Percentiles rank a stretch among this genome's conserved stretches.
Conservation (phyloP, 2,113 vertebrate species). For the Dissostichus mawsoni region DNA sequence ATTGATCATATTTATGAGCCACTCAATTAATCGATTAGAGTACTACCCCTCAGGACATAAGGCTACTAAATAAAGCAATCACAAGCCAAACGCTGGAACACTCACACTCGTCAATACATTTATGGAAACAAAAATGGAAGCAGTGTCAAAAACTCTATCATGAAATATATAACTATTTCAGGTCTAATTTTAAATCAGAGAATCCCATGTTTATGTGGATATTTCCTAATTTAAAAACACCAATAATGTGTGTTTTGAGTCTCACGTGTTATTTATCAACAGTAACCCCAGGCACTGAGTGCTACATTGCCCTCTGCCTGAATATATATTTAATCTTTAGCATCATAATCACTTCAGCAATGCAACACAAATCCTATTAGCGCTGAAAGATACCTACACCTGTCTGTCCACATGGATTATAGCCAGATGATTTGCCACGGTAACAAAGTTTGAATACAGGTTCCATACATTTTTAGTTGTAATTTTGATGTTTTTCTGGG, state of each 20-base stretch:
- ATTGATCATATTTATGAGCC: constrained; percentile 92
- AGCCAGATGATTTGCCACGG: constrained; percentile 82
- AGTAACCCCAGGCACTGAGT: background rate
- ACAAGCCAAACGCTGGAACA: constrained; percentile 82
- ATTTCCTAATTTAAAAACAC: constrained; percentile 22
- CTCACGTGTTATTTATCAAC: constrained; percentile 2
- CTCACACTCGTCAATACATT: constrained; percentile 83
- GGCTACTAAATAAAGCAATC: constrained; percentile 91
- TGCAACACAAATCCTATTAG: constrained; percentile 80
- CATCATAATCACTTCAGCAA: constrained; percentile 74
- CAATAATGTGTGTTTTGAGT: constrained; percentile 15
- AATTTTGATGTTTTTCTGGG: constrained; percentile 93
- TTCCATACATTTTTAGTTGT: constrained; percentile 87
- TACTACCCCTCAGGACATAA: constrained; percentile 89
- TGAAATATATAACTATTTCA: background rate
- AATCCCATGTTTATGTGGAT: background rate
- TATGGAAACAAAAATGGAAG: constrained; percentile 44
- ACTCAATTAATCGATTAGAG: constrained; percentile 92
- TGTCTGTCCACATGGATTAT: constrained; percentile 87
- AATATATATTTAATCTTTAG: constrained; percentile 66
- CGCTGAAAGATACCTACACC: constrained; percentile 78
- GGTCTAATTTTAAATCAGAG: background rate
- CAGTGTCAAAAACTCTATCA: constrained; percentile 17
- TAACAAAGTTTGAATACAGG: constrained; percentile 90
- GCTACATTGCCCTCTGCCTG: constrained; percentile 47